These are phyloP conservation scores for Nemotelus nigrinus DNA, from an alignment of 2,888 invertebrate genomes.

Conservation along the genomic window DNA sequence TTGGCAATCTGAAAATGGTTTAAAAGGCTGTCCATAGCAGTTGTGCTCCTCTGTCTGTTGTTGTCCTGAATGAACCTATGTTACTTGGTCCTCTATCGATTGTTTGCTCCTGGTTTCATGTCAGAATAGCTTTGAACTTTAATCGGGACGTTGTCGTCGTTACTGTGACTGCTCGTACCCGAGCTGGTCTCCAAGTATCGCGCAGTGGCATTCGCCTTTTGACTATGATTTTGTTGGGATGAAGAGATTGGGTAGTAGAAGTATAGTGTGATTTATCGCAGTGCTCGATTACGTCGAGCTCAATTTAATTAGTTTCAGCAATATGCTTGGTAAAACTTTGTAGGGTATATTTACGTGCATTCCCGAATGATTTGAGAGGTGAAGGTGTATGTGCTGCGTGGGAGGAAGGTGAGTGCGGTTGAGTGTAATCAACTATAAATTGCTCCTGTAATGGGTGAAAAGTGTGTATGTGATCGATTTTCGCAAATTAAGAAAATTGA, in stretches of 20 bases:
- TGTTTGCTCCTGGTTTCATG: background rate
- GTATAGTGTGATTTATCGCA: background rate
- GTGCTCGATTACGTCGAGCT: slow-evolving; percentile 16
- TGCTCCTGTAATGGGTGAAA: background rate
- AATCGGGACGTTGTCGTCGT: background rate
- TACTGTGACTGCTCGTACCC: no score
- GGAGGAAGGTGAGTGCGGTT: background rate
- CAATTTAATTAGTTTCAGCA: slow-evolving; percentile 21
- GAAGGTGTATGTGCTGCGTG: background rate
- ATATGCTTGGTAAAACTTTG: background rate
- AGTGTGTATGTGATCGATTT: slow-evolving; percentile 7
- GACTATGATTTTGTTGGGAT: no score
- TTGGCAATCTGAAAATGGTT: no score
- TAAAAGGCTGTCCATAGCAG: no score
- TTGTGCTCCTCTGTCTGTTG: no score
- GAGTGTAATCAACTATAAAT: slow-evolving; percentile 2
- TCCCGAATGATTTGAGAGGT: background rate
- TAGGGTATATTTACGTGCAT: background rate
- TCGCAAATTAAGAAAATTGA: slow-evolving; percentile 7
- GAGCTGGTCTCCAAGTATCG: no score
- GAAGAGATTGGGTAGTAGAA: no score
- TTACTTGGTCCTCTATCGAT: background rate
- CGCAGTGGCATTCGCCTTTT: no score
- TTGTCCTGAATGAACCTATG: background rate
- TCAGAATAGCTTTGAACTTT: slow-evolving; percentile 15